A percentile compares a stretch with the other conserved stretches of the same genome.
These are phyloP conservation scores for Zingel zingel DNA, from an alignment of 2,113 vertebrate species.

Conservation along the genomic window DNA sequence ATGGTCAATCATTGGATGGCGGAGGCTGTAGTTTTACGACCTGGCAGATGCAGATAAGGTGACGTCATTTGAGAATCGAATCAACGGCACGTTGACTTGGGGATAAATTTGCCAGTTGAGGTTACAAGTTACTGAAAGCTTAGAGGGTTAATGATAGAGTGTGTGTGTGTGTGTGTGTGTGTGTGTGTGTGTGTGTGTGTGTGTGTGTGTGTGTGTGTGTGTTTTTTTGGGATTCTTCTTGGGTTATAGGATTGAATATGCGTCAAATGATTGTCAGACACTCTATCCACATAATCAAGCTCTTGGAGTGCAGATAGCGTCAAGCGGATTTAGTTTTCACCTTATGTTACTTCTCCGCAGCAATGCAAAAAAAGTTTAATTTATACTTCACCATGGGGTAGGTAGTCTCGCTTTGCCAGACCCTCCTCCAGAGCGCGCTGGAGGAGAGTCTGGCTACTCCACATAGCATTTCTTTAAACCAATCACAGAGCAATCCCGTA, in stretches of 20 bases:
- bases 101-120: neutral
- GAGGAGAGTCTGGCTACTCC: too few species aligned
- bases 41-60: neutral
- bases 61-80: neutral
- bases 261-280: neutral
- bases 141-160: neutral
- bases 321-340: neutral
- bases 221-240: neutral
- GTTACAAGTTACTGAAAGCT: neutral
- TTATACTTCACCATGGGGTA: neutral
- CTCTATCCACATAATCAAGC: neutral
- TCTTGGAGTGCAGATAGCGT: neutral
- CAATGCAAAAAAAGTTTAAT: neutral
- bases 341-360: neutral
- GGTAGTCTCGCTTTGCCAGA: too few species aligned
- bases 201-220: neutral
- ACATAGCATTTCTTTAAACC: too few species aligned
- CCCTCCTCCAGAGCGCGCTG: too few species aligned
- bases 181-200: too few species aligned
- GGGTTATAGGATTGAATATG: neutral
- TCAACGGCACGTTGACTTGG: neutral
- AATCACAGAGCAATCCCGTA: too few species aligned
- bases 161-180: neutral
- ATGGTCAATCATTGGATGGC: neutral
- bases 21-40: neutral